Base-by-base conservation (phyloP, 2,113 vertebrate genomes). In the Hemicordylus capensis region DNA sequence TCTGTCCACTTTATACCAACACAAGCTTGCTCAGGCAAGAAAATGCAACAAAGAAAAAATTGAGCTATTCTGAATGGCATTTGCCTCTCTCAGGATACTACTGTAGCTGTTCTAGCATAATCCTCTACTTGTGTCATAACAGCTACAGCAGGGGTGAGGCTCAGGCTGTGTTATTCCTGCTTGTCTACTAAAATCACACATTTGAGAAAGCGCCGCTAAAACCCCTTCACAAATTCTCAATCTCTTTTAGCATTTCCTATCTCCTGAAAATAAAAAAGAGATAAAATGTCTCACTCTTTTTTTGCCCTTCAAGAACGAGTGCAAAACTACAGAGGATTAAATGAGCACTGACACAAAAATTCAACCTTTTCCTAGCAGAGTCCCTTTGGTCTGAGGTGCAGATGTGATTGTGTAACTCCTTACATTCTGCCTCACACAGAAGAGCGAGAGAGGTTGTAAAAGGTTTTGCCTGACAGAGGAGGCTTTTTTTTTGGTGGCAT, bases 321-420 rank as follows among this genome's bases (percentile, higher is more conserved):
- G 69, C n/a, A 73, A 61, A 85, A 48, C n/a, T n/a, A 63, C 46
- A 72, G 76, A 86, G 80, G 84, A 89, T 86, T 86, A 86, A 83
- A 89, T 83, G 80, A 86, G 80, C 75, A 44, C 67, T 86, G 84
- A 74, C 74, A 85, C 74, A 81, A 78, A 85, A 85, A 64, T 79
- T 42, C 37, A 58, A 48, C 7, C 24, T 87, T 90, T 89, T 88
- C 84, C 86, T 75, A 64, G 12, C 51, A 75, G 51, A 74, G 28
- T 26, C 17, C 46, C 80, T 86, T 67, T 85, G 85, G 69, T 83
- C 85, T 81, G 74, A 80, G 83, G 75, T 84, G 59, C 26, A 63
- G 58, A 14, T 86, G 78, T 75, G 82, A 86, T 69, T 88, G 70
- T 79, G 76, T 19, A 89, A 56, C 0, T 2, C 76, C 74, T 72